Base-by-base conservation (phyloP, 1,140 invertebrate species). In the Drosophila navojoa region DNA sequence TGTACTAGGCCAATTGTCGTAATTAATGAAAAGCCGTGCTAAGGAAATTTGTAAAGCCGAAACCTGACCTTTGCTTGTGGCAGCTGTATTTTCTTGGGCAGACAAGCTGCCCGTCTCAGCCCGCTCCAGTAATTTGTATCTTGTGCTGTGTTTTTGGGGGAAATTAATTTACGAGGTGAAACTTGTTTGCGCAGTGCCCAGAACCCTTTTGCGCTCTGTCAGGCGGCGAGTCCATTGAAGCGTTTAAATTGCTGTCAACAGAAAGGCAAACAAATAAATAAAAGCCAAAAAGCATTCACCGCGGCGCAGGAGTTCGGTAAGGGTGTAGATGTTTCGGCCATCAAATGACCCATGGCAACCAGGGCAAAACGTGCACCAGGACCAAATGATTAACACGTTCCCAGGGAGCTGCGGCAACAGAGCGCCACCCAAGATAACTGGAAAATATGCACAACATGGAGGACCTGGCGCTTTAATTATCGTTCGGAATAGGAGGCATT, bases 231-330 rank as follows among this genome's bases (percentile, higher is more conserved):
- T 82, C 82, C 82, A 86, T 86, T 86, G 82, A 86, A 86, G 82
- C 84, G 84, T 86, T 89, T 89, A 86, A 86, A 86, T 86, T 86
- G 82, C 82, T 86, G 82, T 86, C 82, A 86, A 86, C 82, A 89
- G 87, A 86, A 86, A 86, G 82, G 84, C 76, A 86, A 86, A 82
- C 82, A 86, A 86, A 86, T 86, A 86, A 86, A 86, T 86, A 86
- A 86, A 86, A 73, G 84, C 76, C 84, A 81, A 67, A 27, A 27
- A 40, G 47, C 54, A 58, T 45, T 45, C 15, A n/a, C 15, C 11
- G 15, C 15, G 15, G 15, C 16, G 42, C 42, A 45, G 35, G 1
- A 32, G 35, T 5, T 9, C 9, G 4, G n/a, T 13, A n/a, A 44
- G 13, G 3, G 64, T 29, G 22, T 52, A 53, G 67, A 27, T 50